These are phyloP conservation scores for Erythrolamprus reginae DNA, from an alignment of 2,113 vertebrate species.

Conservation along the genomic window DNA sequence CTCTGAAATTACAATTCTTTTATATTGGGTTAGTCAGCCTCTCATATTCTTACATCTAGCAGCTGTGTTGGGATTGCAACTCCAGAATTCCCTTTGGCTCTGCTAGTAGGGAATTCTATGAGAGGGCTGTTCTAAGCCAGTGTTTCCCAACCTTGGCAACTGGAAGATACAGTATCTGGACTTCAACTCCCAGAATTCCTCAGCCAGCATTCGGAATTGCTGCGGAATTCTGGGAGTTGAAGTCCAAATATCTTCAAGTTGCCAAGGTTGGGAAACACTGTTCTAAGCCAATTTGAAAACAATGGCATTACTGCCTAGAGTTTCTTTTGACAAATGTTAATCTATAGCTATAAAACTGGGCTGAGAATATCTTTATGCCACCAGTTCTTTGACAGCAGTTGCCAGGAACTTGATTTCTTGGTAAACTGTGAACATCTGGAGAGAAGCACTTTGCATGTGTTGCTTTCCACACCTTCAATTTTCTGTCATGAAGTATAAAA, in stretches of 20 bases:
- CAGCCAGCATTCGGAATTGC: too few species aligned
- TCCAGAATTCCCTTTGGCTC: neutral
- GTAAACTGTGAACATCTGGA: slow-evolving; percentile 1
- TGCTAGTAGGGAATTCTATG: neutral
- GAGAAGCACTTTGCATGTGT: neutral
- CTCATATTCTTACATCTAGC: neutral
- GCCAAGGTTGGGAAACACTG: too few species aligned
- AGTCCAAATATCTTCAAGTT: too few species aligned
- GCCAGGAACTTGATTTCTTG: slow-evolving; percentile 23
- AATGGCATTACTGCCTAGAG: neutral
- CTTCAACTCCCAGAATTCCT: too few species aligned
- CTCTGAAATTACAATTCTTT: neutral
- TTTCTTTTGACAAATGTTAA: neutral
- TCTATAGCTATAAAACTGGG: neutral
- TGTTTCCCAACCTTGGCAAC: too few species aligned
- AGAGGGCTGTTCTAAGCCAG: neutral
- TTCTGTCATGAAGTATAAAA: slow-evolving; percentile 12
- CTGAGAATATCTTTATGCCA: slow-evolving; percentile 15
- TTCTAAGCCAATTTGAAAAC: neutral
- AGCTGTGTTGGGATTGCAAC: neutral
- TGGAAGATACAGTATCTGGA: too few species aligned
- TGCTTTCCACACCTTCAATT: neutral
- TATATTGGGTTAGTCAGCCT: neutral
- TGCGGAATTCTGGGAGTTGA: too few species aligned
- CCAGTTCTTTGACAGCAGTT: neutral